These are phyloP conservation scores for Odontocolon sp. DNA, from an alignment of 2,888 invertebrate species.

Conservation along the genomic window DNA sequence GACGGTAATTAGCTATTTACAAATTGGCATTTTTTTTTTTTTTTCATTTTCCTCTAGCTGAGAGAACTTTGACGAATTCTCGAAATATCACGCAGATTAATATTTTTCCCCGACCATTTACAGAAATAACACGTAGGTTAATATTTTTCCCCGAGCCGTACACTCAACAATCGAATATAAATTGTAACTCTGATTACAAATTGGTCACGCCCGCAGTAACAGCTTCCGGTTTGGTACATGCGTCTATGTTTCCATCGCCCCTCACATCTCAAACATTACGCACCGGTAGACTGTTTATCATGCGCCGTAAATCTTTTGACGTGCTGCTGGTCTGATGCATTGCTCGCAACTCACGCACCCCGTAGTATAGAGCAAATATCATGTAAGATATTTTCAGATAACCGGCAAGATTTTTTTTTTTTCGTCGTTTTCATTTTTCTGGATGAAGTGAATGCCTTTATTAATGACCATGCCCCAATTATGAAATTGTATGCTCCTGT, in stretches of 20 bases:
- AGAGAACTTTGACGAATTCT: neutral
- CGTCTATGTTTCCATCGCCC: conserved; percentile 46
- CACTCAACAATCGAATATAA: conserved; percentile 28
- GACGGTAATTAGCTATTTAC: neutral
- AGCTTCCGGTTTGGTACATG: conserved; percentile 24
- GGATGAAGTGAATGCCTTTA: too few species aligned
- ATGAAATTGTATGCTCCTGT: too few species aligned
- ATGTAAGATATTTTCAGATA: neutral
- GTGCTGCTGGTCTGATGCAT: conserved; percentile 3
- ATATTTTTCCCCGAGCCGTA: too few species aligned
- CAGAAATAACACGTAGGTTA: too few species aligned
- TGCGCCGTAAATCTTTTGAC: conserved; percentile 9
- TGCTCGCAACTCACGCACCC: conserved; percentile 2
- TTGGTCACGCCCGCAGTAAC: conserved; percentile 52
- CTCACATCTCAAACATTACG: conserved; percentile 62
- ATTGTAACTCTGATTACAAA: conserved; percentile 36
- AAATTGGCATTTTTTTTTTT: neutral
- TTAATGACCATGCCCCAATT: too few species aligned
- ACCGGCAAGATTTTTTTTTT: neutral
- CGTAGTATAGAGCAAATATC: neutral
- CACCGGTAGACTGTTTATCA: conserved; percentile 19
- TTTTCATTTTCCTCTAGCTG: too few species aligned
- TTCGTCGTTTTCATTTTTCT: neutral
- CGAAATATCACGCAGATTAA: conserved; percentile 10
- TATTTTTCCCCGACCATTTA: too few species aligned